Evolutionary conservation across 2,113 vertebrate species (phyloP).

Genomic region (Panthera uncia): DNA sequence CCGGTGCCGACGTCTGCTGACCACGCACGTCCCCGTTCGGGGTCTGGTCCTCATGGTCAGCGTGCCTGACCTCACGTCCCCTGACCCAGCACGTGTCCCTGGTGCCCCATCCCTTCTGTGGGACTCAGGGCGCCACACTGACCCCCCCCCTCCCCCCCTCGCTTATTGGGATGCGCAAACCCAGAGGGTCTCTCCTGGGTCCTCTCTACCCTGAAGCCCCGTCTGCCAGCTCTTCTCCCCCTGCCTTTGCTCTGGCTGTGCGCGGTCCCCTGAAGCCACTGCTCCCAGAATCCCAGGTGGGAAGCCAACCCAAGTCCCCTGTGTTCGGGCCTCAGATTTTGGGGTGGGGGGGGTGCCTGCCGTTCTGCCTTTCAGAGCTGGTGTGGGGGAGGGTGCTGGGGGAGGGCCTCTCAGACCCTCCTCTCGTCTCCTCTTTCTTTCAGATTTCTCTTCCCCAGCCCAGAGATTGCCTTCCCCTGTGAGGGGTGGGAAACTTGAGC

Average conservation of each 20-base stretch:
- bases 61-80: neutral
- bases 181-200: neutral
- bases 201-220: neutral
- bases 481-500: neutral
- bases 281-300: neutral
- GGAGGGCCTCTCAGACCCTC: neutral
- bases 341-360: neutral
- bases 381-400: no score
- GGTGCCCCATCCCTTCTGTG: neutral
- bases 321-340: neutral
- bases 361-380: neutral
- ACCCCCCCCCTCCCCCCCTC: no score
- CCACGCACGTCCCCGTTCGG: accelerated
- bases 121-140: neutral
- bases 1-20: neutral
- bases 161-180: neutral
- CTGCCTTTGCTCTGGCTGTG: neutral
- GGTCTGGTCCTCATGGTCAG: neutral
- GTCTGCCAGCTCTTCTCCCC: neutral
- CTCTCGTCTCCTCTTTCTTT: neutral
- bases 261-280: neutral
- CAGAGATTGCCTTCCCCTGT: neutral
- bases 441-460: neutral
- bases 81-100: no score
- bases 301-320: neutral